Base-by-base conservation (phyloP, 2,113 vertebrate genomes). In the Gopherus flavomarginatus region DNA sequence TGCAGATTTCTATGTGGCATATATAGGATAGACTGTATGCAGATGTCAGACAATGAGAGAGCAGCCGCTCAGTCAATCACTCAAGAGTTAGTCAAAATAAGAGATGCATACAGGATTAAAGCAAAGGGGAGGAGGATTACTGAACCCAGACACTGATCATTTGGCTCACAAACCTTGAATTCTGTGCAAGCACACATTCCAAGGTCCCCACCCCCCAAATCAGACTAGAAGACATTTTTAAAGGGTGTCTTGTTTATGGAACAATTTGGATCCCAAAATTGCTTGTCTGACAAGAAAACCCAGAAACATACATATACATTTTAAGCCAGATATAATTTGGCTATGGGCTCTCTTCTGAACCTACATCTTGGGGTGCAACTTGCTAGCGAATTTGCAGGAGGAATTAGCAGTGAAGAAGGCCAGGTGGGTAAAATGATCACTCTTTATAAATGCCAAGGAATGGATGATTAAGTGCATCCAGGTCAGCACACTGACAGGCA, bases 1-100 rank as follows among this genome's bases (percentile, higher is more conserved):
- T 65, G 31, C 31, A 29, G 12, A 65, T 31, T 65, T 65, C 31
- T 65, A 35, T 4, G 11, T 65, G 31, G 35, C 62, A 65, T 31
- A 35, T 35, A 62, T 11, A 62, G 26, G 27, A 31, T 65, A 93
- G 22, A 5, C 8, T 38, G 42, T 1, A 16, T 0, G 0, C 52
- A 90, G 59, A 26, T 9, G 62, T 35, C 59, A 88, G 69, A 89
- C 59, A 75, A 10, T 80, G 81, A 44, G 0, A 16, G 49, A 83
- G 19, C 44, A 65, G 53, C 1, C 6, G 13, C 57, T 24, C 54
- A 56, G 54, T 53, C 52, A 53, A 21, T 53, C 52, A 53, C 52
- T 62, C 57, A 62, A 62, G 26, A 59, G 57, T 59, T 29, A 59
- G 57, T 62, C 29, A 62, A 62, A 9, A 62, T 62, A 62, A 62